Evolutionary conservation across 2,888 invertebrate genomes (phyloP), one percentile per base, ranked within the genome.

Genomic region (Hirudinaria manillensis): DNA sequence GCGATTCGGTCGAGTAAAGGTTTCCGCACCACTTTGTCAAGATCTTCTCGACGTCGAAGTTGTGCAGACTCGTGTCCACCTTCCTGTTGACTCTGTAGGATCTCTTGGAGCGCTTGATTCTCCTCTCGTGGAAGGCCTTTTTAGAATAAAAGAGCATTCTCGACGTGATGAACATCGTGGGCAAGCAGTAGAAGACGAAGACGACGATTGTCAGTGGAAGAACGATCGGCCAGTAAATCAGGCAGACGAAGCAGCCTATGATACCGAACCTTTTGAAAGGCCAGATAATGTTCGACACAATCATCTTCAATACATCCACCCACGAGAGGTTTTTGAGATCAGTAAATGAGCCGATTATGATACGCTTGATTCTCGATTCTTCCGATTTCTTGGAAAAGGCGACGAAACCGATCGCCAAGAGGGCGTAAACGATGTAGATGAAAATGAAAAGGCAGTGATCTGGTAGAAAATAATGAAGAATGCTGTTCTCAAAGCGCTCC

Each of bases 381-480:
- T 79, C 76, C 34, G 77, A 77, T 0, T 61, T 61, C 27, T 72
- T 36, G 0, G 79, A 78, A 7, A 81, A 76, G 76, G 82, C 81
- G 10, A 81, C 82, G 13, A 83, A 78, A 27, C 82, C 77, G 3
- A 81, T 32, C 6, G 82, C 82, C 1, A 81, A 78, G 0, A 82
- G 32, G 16, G 2, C 38, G 75, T 84, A 84, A 70, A 82, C 77
- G 21, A 80, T 74, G 77, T 83, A 84, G 2, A 82, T 81, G 10
- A 80, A 78, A 13, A 83, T 79, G 77, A 83, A 84, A 3, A 84
- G 51, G 2, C 80, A 80, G 77, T 83, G 83, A 0, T 80, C 80
- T 2, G 84, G 84, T 0, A 82, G 78, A 13, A 83, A 77, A 77
- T 82, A 83, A 76, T 83, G 83, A 38, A 83, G 79, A 24, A 83